These are phyloP conservation scores for Tetrapedia diversipes DNA, from an alignment of 2,888 invertebrate genomes.

Conservation along the genomic window DNA sequence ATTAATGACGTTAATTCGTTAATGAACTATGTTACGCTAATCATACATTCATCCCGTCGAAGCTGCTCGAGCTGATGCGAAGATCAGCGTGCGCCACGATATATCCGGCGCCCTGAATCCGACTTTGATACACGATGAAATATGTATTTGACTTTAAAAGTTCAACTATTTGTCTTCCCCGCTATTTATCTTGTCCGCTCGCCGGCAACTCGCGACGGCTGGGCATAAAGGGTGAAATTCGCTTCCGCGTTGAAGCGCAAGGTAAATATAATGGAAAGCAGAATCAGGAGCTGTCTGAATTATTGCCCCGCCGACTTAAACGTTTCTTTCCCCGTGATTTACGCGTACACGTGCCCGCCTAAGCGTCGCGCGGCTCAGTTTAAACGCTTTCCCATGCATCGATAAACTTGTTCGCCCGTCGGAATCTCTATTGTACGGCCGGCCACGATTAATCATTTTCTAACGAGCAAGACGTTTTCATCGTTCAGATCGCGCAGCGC, in stretches of 20 bases:
- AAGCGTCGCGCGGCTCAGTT: no score
- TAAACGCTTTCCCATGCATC: no score
- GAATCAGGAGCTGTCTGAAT: conserved; percentile 47
- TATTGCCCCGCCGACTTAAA: conserved; percentile 45
- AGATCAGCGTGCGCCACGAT: conserved; percentile 13
- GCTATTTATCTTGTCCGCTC: conserved; percentile 49
- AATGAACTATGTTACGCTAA: neutral
- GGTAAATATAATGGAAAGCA: conserved; percentile 47
- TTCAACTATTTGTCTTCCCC: conserved; percentile 52
- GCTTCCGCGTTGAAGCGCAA: conserved; percentile 34
- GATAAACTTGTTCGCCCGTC: conserved; percentile 12
- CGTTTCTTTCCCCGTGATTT: conserved; percentile 11
- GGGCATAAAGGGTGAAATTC: conserved; percentile 45
- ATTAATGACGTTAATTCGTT: no score
- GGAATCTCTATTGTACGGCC: conserved; percentile 10
- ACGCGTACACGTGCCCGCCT: neutral
- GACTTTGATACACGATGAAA: conserved; percentile 40
- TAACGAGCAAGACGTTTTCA: conserved; percentile 2
- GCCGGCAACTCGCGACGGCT: conserved; percentile 36
- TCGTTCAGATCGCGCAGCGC: conserved; percentile 25
- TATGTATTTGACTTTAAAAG: conserved; percentile 53
- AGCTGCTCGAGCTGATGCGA: neutral
- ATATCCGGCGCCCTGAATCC: neutral
- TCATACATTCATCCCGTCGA: neutral
- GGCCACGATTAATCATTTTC: conserved; percentile 24